Base-by-base conservation (phyloP, 1,140 invertebrate species). In the Drosophila sturtevanti region DNA sequence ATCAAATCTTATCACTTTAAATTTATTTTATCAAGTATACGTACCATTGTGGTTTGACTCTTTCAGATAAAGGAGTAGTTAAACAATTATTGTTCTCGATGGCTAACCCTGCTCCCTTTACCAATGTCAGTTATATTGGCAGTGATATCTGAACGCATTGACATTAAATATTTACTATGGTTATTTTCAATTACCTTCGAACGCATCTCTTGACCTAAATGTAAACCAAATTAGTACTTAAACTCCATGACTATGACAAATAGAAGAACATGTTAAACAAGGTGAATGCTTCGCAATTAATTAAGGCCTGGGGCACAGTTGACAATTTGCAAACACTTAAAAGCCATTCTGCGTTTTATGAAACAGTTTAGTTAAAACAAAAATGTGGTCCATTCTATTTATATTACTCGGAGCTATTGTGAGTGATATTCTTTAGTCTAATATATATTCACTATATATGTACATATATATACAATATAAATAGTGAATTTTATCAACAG, bases 161-260 rank as follows among this genome's bases (percentile, higher is more conserved):
- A 61, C 52, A 65, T 72, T 79, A 77, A 82, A 82, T 89, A 87
- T 89, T 87, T 52, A 68, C 82, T 64, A 27, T 16, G 64, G 12
- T 62, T 62, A 69, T 61, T 78, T 74, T 55, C 70, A 81, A 87
- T 87, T 85, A 85, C 75, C 74, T 48, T 86, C 31, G 37, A 71
- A 54, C 72, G 63, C 63, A n/a, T 67, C 79, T 67, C 79, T 87
- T 87, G 82, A 89, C 82, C 79, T 72, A 87, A 82, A 87, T 87
- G 84, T 82, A 74, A 27, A 37, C 37, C 31, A 54, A 64, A 41
- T 56, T 31, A 82, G 84, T 79, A 72, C 34, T 38, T 51, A 18
- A 61, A 64, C 31, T 56, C 35, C 68, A 79, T 62, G 66, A 65
- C 44, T 70, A 66, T 41, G 63, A 52, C 66, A 81, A 86, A 69